Percentiles rank a stretch among this genome's conserved stretches.
Evolutionary conservation across 2,888 invertebrate genomes (phyloP).

Genomic region (Furcula furcula): DNA sequence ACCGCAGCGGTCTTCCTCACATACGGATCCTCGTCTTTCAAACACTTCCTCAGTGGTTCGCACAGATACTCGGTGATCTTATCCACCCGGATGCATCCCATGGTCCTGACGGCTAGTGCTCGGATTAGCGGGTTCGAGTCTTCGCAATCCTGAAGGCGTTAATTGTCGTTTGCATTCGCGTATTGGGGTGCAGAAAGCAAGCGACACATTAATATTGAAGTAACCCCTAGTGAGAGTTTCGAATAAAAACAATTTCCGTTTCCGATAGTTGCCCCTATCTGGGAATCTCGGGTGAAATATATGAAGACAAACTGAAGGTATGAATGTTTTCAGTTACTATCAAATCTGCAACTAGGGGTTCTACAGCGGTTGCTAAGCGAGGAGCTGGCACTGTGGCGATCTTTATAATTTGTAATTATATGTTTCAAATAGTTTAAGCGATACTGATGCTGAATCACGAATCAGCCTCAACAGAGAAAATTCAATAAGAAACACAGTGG

Average conservation of each 20-base stretch:
- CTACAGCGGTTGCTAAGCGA: no score
- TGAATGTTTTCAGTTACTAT: no score
- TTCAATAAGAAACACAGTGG: no score
- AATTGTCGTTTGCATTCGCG: constrained; percentile 41
- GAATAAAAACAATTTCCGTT: no score
- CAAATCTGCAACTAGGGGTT: no score
- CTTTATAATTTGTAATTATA: not conserved
- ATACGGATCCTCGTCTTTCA: constrained; percentile 98
- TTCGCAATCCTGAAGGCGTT: constrained; percentile 94
- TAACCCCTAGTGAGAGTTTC: no score
- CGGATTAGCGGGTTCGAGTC: constrained; percentile 99
- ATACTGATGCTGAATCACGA: no score
- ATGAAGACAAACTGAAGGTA: no score
- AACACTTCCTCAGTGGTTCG: constrained; percentile 96
- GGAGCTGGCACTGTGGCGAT: constrained; percentile 2
- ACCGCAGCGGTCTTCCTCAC: constrained; percentile 99
- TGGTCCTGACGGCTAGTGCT: constrained; percentile 98
- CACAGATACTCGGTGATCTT: constrained; percentile 99
- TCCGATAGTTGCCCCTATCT: no score
- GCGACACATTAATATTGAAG: constrained; percentile 63
- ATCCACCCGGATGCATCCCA: constrained; percentile 99
- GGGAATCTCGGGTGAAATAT: no score
- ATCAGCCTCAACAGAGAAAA: no score
- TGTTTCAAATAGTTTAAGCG: no score
- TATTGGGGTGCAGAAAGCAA: constrained; percentile 54